A percentile compares a stretch with the other conserved stretches of the same genome.
These are phyloP conservation scores for Acanthopleura granulata DNA, from an alignment of 2,888 invertebrate species.

Conservation along the genomic window DNA sequence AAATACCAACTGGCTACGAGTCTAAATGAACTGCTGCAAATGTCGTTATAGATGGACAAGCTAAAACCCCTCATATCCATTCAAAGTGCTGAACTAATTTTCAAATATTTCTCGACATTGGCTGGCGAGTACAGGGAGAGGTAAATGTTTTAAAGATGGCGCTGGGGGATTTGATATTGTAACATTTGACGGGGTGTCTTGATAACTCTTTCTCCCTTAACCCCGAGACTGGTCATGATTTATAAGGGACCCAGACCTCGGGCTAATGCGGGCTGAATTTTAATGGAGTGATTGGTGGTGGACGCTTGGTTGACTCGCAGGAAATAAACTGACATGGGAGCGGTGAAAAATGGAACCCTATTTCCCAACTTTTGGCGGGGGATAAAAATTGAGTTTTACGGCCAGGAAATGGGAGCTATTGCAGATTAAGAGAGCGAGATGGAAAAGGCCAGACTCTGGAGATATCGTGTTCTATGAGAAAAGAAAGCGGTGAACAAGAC, in stretches of 20 bases:
- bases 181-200: slow-evolving; percentile 6
- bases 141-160: slow-evolving; percentile 5
- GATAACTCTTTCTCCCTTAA: slow-evolving; percentile 9
- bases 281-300: slow-evolving; percentile 11
- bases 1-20: too few species aligned
- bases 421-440: slow-evolving; percentile 16
- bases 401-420: slow-evolving; percentile 15
- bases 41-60: too few species aligned
- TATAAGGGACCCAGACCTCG: background rate
- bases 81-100: too few species aligned
- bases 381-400: slow-evolving; percentile 18
- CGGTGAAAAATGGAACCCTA: slow-evolving; percentile 14
- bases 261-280: slow-evolving; percentile 17
- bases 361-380: slow-evolving; percentile 14
- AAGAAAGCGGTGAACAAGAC: slow-evolving; percentile 12
- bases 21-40: too few species aligned
- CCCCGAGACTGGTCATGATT: slow-evolving; percentile 1
- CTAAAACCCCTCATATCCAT: too few species aligned
- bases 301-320: slow-evolving; percentile 8
- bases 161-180: background rate
- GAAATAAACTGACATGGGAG: slow-evolving; percentile 15
- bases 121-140: background rate
- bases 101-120: too few species aligned
- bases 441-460: background rate
- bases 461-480: slow-evolving; percentile 7